Percentiles rank a stretch among this genome's conserved stretches.
Evolutionary conservation across 2,888 invertebrate species (phyloP).

Genomic region (Pogonocherus hispidulus): DNA sequence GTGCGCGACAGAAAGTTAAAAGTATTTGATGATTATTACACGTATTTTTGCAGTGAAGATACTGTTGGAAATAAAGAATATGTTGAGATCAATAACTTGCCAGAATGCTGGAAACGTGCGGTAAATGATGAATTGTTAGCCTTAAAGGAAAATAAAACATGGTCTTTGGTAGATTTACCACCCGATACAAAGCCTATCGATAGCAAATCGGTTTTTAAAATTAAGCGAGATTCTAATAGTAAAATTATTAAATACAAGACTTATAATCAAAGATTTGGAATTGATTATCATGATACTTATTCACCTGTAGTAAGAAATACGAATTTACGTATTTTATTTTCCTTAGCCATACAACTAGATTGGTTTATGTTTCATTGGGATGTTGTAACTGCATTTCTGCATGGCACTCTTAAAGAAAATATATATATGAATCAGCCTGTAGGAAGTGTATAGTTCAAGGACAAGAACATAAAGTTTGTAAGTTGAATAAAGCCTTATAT

Average conservation of each 20-base stretch:
- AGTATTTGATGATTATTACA: neutral
- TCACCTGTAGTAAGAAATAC: neutral
- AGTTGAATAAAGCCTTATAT: conserved; percentile 4
- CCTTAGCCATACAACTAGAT: neutral
- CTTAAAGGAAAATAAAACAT: neutral
- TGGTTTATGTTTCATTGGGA: neutral
- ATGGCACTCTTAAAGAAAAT: neutral
- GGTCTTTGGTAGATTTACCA: neutral
- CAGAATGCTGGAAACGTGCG: neutral
- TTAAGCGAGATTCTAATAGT: neutral
- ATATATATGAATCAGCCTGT: neutral
- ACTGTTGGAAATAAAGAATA: neutral
- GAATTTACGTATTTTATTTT: neutral
- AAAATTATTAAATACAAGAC: neutral
- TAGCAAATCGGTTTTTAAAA: neutral
- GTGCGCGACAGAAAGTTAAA: neutral
- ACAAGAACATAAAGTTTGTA: neutral
- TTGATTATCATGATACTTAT: neutral
- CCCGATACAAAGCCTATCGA: neutral
- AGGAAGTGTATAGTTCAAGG: neutral
- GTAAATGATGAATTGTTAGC: neutral
- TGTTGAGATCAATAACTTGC: neutral
- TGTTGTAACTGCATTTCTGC: neutral
- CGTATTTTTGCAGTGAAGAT: neutral
- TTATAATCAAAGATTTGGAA: neutral